A percentile compares a stretch with the other conserved stretches of the same genome.
Evolutionary conservation across 1,140 invertebrate species (phyloP).

Genomic region (Drosophila asahinai): DNA sequence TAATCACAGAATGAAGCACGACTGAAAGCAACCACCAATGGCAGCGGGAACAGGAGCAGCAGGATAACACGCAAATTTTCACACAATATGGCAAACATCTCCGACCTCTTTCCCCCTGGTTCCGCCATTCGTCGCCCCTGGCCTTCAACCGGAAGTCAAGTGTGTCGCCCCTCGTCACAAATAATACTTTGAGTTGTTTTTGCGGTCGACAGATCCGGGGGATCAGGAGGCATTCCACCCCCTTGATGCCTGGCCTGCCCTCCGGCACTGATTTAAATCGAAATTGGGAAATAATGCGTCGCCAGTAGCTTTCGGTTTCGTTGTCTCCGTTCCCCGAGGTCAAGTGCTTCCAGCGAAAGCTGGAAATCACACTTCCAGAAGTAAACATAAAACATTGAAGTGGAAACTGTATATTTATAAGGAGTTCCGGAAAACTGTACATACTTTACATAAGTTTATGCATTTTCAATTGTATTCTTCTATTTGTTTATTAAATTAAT

Average conservation of each 20-base stretch:
- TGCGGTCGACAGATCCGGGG: constrained; percentile 17
- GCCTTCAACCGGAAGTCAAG: constrained; percentile 65
- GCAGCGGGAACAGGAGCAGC: constrained; percentile 11
- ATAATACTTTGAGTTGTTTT: constrained; percentile 16
- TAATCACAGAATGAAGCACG: constrained; percentile 72
- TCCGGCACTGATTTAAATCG: constrained; percentile 39
- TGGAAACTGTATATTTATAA: background rate
- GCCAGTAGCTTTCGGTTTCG: constrained; percentile 13
- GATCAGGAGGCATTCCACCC: constrained; percentile 1
- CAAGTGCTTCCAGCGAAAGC: constrained; percentile 16
- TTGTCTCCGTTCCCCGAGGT: background rate
- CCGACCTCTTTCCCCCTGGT: background rate
- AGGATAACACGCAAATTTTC: constrained; percentile 38
- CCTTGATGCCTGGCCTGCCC: constrained; percentile 14
- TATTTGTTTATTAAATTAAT: background rate
- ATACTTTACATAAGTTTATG: too few species aligned
- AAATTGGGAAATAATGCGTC: constrained; percentile 27
- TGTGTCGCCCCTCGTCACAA: constrained; percentile 35
- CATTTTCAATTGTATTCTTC: too few species aligned
- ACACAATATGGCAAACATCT: constrained; percentile 52
- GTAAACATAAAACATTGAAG: background rate
- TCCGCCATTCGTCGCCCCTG: constrained; percentile 3
- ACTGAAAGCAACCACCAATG: constrained; percentile 23
- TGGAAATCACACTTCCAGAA: background rate
- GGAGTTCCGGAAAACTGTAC: too few species aligned